A percentile compares a stretch with the other conserved stretches of the same genome.
These are phyloP conservation scores for Rotaria magnacalcarata DNA, from an alignment of 2,888 invertebrate genomes.

Conservation along the genomic window DNA sequence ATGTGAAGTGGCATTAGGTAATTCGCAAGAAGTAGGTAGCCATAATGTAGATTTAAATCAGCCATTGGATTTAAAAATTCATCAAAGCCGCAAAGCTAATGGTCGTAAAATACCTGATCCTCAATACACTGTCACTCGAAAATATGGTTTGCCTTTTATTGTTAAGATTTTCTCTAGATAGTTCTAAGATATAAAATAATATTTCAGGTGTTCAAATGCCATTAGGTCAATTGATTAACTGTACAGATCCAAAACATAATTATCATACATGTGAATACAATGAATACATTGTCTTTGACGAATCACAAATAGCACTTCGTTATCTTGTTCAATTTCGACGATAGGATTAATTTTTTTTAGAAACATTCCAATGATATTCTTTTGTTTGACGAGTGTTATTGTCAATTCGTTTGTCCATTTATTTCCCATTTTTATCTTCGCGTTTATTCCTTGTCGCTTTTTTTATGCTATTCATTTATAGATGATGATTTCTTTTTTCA, in stretches of 20 bases:
- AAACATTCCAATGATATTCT: too few species aligned
- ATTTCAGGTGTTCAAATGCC: background rate
- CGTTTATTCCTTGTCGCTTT: too few species aligned
- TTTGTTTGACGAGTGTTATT: too few species aligned
- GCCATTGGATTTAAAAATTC: background rate
- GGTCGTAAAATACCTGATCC: slow-evolving; percentile 38
- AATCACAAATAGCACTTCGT: too few species aligned
- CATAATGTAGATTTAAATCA: background rate
- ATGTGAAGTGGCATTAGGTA: slow-evolving; percentile 60
- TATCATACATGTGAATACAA: background rate
- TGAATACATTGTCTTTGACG: slow-evolving; percentile 49
- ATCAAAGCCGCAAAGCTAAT: background rate
- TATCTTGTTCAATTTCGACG: too few species aligned
- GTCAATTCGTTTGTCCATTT: too few species aligned
- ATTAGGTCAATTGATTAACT: background rate
- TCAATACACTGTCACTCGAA: slow-evolving; percentile 7
- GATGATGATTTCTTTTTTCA: too few species aligned
- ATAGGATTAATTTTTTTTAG: too few species aligned
- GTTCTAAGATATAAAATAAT: background rate
- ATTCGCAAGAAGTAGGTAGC: slow-evolving; percentile 47
- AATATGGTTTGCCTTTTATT: background rate
- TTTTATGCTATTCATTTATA: too few species aligned
- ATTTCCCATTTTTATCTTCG: too few species aligned
- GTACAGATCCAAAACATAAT: background rate
- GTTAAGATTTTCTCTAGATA: background rate